Evolutionary conservation across 2,888 invertebrate genomes (phyloP).

Genomic region (Seira sanloemensis): DNA sequence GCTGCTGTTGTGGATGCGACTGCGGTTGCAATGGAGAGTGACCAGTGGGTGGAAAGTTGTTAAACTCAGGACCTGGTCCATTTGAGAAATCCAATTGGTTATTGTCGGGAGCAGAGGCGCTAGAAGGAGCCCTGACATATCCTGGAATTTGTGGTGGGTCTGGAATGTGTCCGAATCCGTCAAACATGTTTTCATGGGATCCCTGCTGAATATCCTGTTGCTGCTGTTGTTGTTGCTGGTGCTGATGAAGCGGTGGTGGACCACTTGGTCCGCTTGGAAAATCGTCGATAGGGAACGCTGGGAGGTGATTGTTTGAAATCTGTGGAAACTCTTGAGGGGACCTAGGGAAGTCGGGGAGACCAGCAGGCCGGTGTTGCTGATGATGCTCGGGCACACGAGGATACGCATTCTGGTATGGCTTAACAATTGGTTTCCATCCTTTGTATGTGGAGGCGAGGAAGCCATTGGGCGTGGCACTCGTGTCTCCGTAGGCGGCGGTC

Average conservation of each 20-base stretch:
- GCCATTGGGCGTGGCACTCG: slow-evolving; percentile 60
- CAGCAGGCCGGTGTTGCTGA: slow-evolving; percentile 2
- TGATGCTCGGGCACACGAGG: slow-evolving; percentile 41
- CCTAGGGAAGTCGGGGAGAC: slow-evolving; percentile 14
- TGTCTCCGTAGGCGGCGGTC: slow-evolving; percentile 40
- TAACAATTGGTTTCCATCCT: slow-evolving; percentile 73
- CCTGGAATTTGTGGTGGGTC: slow-evolving; percentile 55
- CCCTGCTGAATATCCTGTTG: slow-evolving; percentile 22
- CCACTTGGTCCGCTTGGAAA: slow-evolving; percentile 54
- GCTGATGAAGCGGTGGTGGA: slow-evolving; percentile 7
- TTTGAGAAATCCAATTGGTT: not conserved
- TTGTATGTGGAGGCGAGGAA: slow-evolving; percentile 71
- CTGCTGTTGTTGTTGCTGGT: slow-evolving; percentile 13
- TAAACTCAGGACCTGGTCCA: not conserved
- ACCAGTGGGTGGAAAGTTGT: not conserved
- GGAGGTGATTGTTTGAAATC: slow-evolving; percentile 31
- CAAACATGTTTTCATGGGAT: slow-evolving; percentile 58
- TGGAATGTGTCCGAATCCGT: slow-evolving; percentile 41
- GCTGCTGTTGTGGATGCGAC: not conserved
- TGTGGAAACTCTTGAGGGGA: slow-evolving; percentile 47
- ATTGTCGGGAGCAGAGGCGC: not conserved
- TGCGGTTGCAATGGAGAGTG: not conserved
- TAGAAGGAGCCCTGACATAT: slow-evolving; percentile 21
- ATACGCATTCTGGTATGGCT: slow-evolving; percentile 67
- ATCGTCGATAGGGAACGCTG: slow-evolving; percentile 25